Base-by-base conservation (phyloP, 2,888 invertebrate species). In the Platycheirus rosarum region DNA sequence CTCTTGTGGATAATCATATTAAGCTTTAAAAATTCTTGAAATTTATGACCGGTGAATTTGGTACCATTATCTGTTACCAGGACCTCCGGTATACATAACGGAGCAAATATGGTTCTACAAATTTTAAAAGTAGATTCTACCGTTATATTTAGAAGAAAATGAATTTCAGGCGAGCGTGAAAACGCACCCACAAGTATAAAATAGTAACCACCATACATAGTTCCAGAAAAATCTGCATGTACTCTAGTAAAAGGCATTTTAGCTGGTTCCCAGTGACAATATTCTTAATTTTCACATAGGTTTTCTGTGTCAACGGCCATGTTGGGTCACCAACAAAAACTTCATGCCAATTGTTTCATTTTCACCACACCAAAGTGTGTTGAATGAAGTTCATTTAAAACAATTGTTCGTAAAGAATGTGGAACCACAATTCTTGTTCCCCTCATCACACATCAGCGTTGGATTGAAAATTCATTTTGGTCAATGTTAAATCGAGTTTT, bases 121-220 rank as follows among this genome's bases (percentile, higher is more conserved):
- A 44, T 29, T 11, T 14, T 46, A 0, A 85, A 69, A 16, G 65
- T 77, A 9, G 23, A 16, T n/a, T n/a, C n/a, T n/a, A 14, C 29
- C n/a, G 6, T 73, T 14, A 65, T 79, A 44, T 65, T 79, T 13
- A 71, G 66, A 63, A 85, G 80, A 40, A 74, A 60, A 63, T 77
- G 79, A 6, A 88, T 86, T 77, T 91, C 90, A 1, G 87, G 85
- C n/a, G n/a, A n/a, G n/a, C n/a, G n/a, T n/a, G n/a, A n/a, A n/a
- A n/a, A n/a, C n/a, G n/a, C n/a, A n/a, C n/a, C n/a, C n/a, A n/a
- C n/a, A n/a, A n/a, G n/a, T n/a, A n/a, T n/a, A n/a, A n/a, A n/a
- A n/a, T n/a, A n/a, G n/a, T n/a, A n/a, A n/a, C n/a, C n/a, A n/a
- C n/a, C n/a, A n/a, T n/a, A n/a, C n/a, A n/a, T n/a, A n/a, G n/a